Base-by-base conservation (phyloP, 1,140 invertebrate genomes). In the Rhopalosiphum padi region DNA sequence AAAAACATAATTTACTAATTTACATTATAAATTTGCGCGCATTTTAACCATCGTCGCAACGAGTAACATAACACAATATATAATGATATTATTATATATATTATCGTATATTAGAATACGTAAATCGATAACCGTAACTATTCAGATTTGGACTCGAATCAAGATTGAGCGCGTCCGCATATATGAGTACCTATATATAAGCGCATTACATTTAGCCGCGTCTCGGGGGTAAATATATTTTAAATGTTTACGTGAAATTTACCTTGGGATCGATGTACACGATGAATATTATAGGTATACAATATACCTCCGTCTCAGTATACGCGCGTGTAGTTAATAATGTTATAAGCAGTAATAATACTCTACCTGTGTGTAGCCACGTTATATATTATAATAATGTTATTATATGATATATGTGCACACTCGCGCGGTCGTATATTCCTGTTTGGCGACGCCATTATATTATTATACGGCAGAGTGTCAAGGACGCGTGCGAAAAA, bases 381-480 rank as follows among this genome's bases (percentile, higher is more conserved):
- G 87, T 89, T 51, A 37, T 11, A 83, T 21, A 83, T 37, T 23
- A 83, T 41, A 83, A 83, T 83, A 83, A 43, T 86, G n/a, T 68
- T 77, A 77, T 77, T n/a, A 77, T n/a, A 77, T n/a, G n/a, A n/a
- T n/a, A 55, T 55, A 77, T 77, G 60, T n/a, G 30, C 60, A 77
- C 30, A 77, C n/a, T 68, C 60, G 30, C 60, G 30, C 30, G n/a
- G 60, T 22, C 30, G 60, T 77, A 43, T 89, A 89, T 55, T 90
- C 89, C 89, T 90, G 89, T 90, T 90, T 90, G 89, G 53, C 89
- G 89, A 90, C 89, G 53, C 37, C 55, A 89, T 89, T 89, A 77
- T n/a, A n/a, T 68, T 68, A 68, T 68, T 68, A 60, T 77, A 89
- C 43, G 30, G 88, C 5, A 55, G 48, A 89, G 88, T 68, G 55